Conservation (phyloP, 2,113 vertebrate species). For the Mandrillus leucophaeus region DNA sequence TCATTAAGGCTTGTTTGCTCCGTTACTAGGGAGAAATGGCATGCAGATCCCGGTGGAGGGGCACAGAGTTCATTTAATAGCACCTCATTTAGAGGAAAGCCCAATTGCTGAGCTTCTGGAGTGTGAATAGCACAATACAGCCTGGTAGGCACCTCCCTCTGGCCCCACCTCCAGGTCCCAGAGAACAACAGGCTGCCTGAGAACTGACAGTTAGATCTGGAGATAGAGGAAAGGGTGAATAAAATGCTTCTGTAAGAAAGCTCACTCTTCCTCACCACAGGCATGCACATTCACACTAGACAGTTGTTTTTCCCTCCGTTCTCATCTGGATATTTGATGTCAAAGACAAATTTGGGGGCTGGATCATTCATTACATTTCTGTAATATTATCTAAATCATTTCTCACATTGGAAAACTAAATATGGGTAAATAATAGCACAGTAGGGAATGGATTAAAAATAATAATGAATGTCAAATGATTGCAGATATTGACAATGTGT, state of each 20-base stretch:
- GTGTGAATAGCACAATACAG: too few species aligned
- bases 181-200: neutral
- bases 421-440: neutral
- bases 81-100: neutral
- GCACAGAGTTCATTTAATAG: neutral
- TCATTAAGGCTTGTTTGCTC: neutral
- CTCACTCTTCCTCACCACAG: too few species aligned
- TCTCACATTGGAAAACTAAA: neutral
- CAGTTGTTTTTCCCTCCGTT: neutral
- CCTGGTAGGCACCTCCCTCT: neutral
- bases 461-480: neutral
- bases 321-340: neutral
- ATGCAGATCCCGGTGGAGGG: neutral
- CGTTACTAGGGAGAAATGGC: neutral
- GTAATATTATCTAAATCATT: neutral
- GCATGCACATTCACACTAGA: fast-evolving
- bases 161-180: neutral
- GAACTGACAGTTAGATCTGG: neutral
- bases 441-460: neutral
- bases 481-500: neutral
- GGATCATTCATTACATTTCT: neutral
- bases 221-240: fast-evolving
- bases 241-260: fast-evolving
- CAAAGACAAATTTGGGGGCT: neutral
- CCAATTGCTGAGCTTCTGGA: neutral